Evolutionary conservation across 2,113 vertebrate genomes (phyloP).

Genomic region (Brevimyrus niger): DNA sequence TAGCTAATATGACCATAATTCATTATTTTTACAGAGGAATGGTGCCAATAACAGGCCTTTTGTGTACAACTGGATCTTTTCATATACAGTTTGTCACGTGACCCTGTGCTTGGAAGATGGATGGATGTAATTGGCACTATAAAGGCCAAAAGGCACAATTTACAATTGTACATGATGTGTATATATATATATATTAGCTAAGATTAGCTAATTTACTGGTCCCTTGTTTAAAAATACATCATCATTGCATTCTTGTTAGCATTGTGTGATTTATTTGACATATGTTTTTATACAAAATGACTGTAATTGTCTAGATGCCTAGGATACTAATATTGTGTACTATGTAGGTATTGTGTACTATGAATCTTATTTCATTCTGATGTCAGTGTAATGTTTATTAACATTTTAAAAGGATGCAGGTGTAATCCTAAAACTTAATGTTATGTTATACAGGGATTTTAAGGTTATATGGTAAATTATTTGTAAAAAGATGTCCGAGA

Average conservation of each 20-base stretch:
- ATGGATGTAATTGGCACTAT: neutral
- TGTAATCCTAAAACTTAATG: neutral
- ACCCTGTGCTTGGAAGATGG: neutral
- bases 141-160: too few species aligned
- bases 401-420: neutral
- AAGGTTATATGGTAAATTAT: neutral
- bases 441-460: neutral
- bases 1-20: neutral
- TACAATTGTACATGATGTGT: too few species aligned
- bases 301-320: neutral
- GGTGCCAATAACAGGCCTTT: neutral
- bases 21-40: neutral
- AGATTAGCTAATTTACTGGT: too few species aligned
- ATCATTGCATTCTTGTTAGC: neutral
- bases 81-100: neutral
- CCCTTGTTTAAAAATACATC: neutral
- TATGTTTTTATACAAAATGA: neutral
- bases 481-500: neutral
- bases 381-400: neutral
- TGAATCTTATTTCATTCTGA: neutral
- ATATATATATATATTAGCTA: too few species aligned
- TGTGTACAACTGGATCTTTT: neutral
- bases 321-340: neutral
- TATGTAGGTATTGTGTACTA: too few species aligned
- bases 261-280: neutral